Evolutionary conservation across 2,113 vertebrate species (phyloP).

Genomic region (Perccottus glenii): DNA sequence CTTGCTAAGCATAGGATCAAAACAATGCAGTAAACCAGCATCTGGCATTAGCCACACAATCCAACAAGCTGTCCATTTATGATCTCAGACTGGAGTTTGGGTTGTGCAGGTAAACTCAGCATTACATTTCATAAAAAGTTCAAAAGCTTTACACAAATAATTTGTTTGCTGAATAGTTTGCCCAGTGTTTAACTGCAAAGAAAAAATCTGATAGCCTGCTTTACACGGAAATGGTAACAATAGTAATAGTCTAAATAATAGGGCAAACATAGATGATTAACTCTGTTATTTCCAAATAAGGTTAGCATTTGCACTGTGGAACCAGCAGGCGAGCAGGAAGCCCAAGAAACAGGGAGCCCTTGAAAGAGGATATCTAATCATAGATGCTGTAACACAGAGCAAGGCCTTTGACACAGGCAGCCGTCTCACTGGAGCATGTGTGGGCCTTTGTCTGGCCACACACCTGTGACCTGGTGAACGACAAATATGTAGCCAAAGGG

Average conservation of each 20-base stretch:
- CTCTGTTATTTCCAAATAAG: slow-evolving; percentile 24
- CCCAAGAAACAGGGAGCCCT: slow-evolving; percentile 14
- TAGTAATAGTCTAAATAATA: not conserved
- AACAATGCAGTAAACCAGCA: slow-evolving; percentile 5
- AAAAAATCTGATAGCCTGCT: no score
- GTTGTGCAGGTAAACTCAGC: slow-evolving; percentile 20
- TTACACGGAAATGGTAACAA: not conserved
- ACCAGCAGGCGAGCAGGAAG: slow-evolving; percentile 9
- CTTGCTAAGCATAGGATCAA: slow-evolving; percentile 4
- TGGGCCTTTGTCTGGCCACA: slow-evolving; percentile 17
- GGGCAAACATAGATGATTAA: not conserved
- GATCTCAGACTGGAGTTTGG: not conserved
- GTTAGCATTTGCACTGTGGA: slow-evolving; percentile 5
- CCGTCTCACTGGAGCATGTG: slow-evolving; percentile 19
- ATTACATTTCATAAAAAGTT: not conserved
- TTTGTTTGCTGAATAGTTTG: no score
- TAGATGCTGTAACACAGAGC: slow-evolving; percentile 9
- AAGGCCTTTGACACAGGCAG: slow-evolving; percentile 28
- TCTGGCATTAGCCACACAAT: slow-evolving; percentile 31
- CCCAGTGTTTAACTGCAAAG: no score
- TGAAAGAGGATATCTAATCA: slow-evolving; percentile 66
- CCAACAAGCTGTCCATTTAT: slow-evolving; percentile 55
- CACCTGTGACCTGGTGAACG: slow-evolving; percentile 34
- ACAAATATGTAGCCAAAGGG: slow-evolving; percentile 22
- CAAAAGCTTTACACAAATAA: not conserved